Percentiles rank a stretch among this genome's conserved stretches.
phyloP scores from a whole-genome alignment of 2,888 invertebrate genomes.

The Lordiphosa fenestrarum region DNA sequence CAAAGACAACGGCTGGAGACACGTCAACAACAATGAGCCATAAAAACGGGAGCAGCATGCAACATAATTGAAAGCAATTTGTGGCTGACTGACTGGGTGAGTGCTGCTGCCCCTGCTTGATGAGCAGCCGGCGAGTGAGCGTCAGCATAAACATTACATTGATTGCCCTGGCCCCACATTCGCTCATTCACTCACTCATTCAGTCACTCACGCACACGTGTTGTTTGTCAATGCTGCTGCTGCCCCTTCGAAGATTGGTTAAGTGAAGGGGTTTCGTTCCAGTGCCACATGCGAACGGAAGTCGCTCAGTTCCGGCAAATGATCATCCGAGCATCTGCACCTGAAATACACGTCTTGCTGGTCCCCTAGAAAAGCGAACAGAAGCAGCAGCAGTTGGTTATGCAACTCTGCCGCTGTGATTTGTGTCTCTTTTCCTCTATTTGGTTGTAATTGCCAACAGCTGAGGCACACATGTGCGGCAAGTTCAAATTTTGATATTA shows the following conservation, averaged over 20 bases:
- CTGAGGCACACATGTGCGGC: too few relatives aligned
- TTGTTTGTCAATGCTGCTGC: too few relatives aligned
- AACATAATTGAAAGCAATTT: constrained; percentile 73
- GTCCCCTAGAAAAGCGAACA: too few relatives aligned
- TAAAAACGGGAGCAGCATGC: constrained; percentile 72
- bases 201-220: constrained; percentile 51
- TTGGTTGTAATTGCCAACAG: too few relatives aligned
- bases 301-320: constrained; percentile 61
- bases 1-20: constrained; percentile 32
- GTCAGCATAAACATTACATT: constrained; percentile 64
- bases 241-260: too few relatives aligned
- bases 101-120: constrained; percentile 11
- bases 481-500: too few relatives aligned
- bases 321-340: constrained; percentile 22
- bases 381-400: too few relatives aligned
- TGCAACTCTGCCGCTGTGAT: too few relatives aligned
- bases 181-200: constrained; percentile 7
- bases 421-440: too few relatives aligned
- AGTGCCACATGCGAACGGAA: constrained; percentile 45
- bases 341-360: constrained; percentile 15
- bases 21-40: constrained; percentile 65
- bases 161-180: constrained; percentile 44
- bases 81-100: constrained; percentile 53
- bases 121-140: constrained; percentile 13
- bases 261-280: constrained; percentile 5